Conservation (phyloP, 2,888 invertebrate species). For the Athripsodes cinereus region DNA sequence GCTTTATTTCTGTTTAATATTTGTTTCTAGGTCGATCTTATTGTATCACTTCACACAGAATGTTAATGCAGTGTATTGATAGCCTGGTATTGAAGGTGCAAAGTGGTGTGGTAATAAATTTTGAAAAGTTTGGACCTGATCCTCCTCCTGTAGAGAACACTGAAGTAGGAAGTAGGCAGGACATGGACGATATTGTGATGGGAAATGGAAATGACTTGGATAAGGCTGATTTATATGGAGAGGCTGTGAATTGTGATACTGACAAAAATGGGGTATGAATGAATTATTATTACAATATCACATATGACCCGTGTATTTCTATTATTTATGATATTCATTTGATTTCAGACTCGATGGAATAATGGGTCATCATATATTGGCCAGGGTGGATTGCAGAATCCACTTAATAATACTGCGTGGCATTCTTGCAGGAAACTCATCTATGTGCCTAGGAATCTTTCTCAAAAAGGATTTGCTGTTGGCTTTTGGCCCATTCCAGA, state of each 20-base stretch:
- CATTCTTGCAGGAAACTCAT: constrained; percentile 82
- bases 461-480: constrained; percentile 85
- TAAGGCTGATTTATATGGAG: constrained; percentile 41
- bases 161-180: constrained; percentile 46
- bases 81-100: constrained; percentile 96
- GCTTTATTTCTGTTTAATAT: neutral
- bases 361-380: constrained; percentile 41
- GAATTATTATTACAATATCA: too few relatives aligned
- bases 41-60: constrained; percentile 89
- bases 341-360: constrained; percentile 39
- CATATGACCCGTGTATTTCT: too few relatives aligned
- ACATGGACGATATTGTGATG: constrained; percentile 36
- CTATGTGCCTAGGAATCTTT: constrained; percentile 85
- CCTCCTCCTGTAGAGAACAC: constrained; percentile 61
- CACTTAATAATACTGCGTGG: constrained; percentile 68
- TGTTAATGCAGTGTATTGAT: constrained; percentile 94
- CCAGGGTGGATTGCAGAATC: constrained; percentile 39
- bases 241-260: constrained; percentile 32
- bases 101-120: constrained; percentile 95
- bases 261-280: constrained; percentile 47
- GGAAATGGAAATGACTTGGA: constrained; percentile 31
- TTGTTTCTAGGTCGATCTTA: constrained; percentile 77
- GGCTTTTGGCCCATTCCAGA: constrained; percentile 99
- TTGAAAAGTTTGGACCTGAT: constrained; percentile 92
- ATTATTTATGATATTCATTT: neutral